Percentiles rank a stretch among this genome's conserved stretches.
Conservation (phyloP, 1,140 invertebrate genomes). For the Diorhabda sublineata region DNA sequence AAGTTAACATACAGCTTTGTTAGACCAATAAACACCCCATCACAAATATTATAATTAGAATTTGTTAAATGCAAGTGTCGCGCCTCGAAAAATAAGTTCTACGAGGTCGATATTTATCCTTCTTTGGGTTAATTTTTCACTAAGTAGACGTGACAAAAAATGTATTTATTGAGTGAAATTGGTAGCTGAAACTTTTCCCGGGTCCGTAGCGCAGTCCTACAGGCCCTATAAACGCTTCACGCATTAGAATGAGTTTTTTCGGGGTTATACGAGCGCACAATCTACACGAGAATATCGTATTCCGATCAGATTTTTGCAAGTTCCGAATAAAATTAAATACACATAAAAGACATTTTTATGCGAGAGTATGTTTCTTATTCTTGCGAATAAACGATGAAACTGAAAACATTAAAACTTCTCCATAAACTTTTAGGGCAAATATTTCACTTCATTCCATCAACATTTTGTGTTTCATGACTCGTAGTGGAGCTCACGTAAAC, state of each 20-base stretch:
- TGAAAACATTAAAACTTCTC: too few relatives aligned
- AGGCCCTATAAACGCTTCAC: neutral
- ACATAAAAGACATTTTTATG: neutral
- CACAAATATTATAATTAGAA: too few relatives aligned
- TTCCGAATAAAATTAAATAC: neutral
- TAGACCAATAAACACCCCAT: too few relatives aligned
- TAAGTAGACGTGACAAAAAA: constrained; percentile 1
- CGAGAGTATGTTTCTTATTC: neutral
- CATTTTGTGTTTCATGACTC: too few relatives aligned
- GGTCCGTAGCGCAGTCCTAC: neutral
- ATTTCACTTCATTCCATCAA: too few relatives aligned
- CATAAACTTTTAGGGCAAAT: too few relatives aligned
- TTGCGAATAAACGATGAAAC: too few relatives aligned
- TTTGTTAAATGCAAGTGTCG: too few relatives aligned
- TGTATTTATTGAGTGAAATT: neutral
- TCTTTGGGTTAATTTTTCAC: neutral
- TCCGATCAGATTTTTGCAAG: neutral
- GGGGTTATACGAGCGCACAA: neutral
- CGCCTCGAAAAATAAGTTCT: neutral
- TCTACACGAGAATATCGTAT: neutral
- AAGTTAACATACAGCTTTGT: too few relatives aligned
- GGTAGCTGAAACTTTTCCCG: neutral
- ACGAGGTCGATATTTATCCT: constrained; percentile 2
- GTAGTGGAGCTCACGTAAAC: too few relatives aligned
- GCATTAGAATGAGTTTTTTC: constrained; percentile 2